Evolutionary conservation across 2,797 vertebrate species (phyloP), one percentile per base, ranked within the genome.

Genomic region (Labroides dimidiatus): DNA sequence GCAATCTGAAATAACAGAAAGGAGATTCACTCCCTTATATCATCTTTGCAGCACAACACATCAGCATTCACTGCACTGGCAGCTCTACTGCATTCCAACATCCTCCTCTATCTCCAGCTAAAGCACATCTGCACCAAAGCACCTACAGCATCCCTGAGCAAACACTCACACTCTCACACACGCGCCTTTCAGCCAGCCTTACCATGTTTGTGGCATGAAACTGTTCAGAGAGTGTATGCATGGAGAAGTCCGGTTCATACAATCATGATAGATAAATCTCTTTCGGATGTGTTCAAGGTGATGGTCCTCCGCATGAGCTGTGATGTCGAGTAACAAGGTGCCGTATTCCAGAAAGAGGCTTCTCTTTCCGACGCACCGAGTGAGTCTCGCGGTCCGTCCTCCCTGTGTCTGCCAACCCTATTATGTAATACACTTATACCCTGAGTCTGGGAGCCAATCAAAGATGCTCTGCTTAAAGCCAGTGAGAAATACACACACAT

Each of bases 371-470:
- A 90, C 74, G 88, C 90, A 85, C 87, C n/a, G 70, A 86, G 86
- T 62, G 80, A 89, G 86, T 91, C 85, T 91, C 86, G 58, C 88
- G 53, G 73, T 91, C 82, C 73, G 82, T 90, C 87, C 90, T 91
- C 88, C 89, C 88, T 75, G 87, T 91, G 90, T 93, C 93, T 94
- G 90, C 90, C 89, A 92, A 85, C 87, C 84, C 78, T 80, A 87
- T 93, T 94, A 94, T 93, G 93, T 92, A 94, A 93, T 87, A 90
- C 87, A 92, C 90, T 92, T 92, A 92, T 91, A 89, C 86, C 90
- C 87, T 6, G 80, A 91, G 88, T 89, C 88, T 89, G 81, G 87
- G 85, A 91, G 87, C 92, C 92, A 93, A 94, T 94, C 91, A 93
- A 91, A 93, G 87, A 86, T 67, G 86, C 89, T 77, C 87, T 87